Evolutionary conservation across 1,140 invertebrate genomes (phyloP), one percentile per base, ranked within the genome.

Genomic region (Saccostrea glomerata): DNA sequence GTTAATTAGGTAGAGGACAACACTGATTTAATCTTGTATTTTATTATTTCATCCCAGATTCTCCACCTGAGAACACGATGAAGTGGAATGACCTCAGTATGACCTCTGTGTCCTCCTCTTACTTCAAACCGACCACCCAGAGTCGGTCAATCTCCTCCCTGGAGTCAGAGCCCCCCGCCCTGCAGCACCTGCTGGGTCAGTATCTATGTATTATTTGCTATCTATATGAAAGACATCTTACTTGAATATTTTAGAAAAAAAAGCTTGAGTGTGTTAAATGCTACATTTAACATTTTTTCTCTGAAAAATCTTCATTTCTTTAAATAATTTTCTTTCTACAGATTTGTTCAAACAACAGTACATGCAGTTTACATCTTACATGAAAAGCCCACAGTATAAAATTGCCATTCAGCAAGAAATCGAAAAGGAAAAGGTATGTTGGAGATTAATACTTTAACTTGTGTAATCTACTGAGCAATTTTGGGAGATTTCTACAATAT

Each of bases 281-380:
- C 1, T 47, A 47, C 5, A 47, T 47, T 47, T 47, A 47, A 47
- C 1, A 47, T 6, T 6, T 47, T 9, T n/a, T n/a, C n/a, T 47
- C 9, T 9, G 9, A 0, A 47, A 47, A 47, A 47, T 47, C 1
- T n/a, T 47, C 9, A 47, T 2, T 47, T 47, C 1, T 47, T 47
- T 47, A n/a, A 63, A 20, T 36, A 0, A 2, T 85, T 85, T 25
- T 88, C 30, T 86, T 7, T 23, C 91, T 91, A 47, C 90, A 94
- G 93, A 98, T 94, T 96, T 97, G 93, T 98, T 97, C 93, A 96
- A 97, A 92, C 96, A 97, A 92, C 97, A 98, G 94, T 98, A 97
- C 94, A 96, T 98, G 96, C 95, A 96, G 36, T 97, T 97, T 95
- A 95, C 98, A 77, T 96, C 97, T 89, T 96, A 96, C 84, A 98